A percentile compares a stretch with the other conserved stretches of the same genome.
Evolutionary conservation across 1,140 invertebrate genomes (phyloP).

Genomic region (Neodiprion virginianus): DNA sequence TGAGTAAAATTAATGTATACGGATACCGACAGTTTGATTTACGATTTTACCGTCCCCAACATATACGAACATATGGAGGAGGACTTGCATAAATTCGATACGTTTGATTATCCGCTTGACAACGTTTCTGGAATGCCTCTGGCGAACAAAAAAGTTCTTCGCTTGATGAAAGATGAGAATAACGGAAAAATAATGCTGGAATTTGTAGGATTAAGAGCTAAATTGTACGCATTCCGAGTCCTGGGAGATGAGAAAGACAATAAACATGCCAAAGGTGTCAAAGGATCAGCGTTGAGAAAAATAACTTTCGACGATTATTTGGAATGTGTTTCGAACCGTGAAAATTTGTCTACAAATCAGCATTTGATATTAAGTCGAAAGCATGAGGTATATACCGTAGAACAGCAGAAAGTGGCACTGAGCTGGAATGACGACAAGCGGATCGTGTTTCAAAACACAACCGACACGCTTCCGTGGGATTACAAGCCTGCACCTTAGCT

Average conservation of each 20-base stretch:
- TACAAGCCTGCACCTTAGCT: too few relatives aligned
- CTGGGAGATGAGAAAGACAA: background rate
- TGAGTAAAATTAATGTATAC: conserved; percentile 18
- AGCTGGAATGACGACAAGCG: too few relatives aligned
- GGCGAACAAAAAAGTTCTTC: conserved; percentile 20
- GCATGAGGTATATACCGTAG: too few relatives aligned
- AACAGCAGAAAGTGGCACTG: too few relatives aligned
- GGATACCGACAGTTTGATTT: conserved; percentile 24
- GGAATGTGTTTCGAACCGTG: too few relatives aligned
- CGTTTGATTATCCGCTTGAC: conserved; percentile 20
- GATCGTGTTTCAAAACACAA: too few relatives aligned
- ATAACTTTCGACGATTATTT: too few relatives aligned
- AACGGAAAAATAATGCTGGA: conserved; percentile 23
- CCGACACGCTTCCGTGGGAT: too few relatives aligned
- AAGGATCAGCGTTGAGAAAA: background rate
- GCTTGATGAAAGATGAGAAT: conserved; percentile 27
- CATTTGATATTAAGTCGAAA: too few relatives aligned
- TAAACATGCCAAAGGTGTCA: conserved; percentile 16
- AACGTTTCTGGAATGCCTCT: conserved; percentile 21
- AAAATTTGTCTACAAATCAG: too few relatives aligned
- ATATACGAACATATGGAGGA: conserved; percentile 1
- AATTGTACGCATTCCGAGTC: conserved; percentile 18
- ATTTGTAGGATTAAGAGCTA: conserved; percentile 19
- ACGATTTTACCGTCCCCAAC: conserved; percentile 6
- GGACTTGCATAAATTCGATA: conserved; percentile 24